Evolutionary conservation across 2,113 vertebrate genomes (phyloP).

Genomic region (Cyanoramphus novaezelandiae): DNA sequence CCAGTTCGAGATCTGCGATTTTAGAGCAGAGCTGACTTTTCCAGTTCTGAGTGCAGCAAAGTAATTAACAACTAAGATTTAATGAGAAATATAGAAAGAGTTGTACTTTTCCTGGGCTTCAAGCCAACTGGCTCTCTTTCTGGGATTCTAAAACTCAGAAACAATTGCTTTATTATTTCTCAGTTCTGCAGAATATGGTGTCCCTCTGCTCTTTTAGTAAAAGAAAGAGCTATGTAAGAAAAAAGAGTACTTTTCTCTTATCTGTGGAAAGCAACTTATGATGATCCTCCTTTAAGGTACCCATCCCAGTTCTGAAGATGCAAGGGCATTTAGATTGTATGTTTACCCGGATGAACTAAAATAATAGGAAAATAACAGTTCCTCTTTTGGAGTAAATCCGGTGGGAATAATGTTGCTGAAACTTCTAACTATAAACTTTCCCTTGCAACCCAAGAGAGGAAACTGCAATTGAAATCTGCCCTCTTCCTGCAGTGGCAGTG

Average conservation of each 20-base stretch:
- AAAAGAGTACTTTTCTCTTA: background rate
- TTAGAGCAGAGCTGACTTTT: background rate
- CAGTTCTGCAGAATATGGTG: background rate
- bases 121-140: background rate
- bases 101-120: background rate
- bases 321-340: background rate
- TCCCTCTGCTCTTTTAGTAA: background rate
- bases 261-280: background rate
- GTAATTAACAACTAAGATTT: slow-evolving; percentile 21
- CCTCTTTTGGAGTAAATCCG: slow-evolving; percentile 1
- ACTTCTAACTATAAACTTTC: slow-evolving; percentile 29
- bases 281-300: background rate
- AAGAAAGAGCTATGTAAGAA: background rate
- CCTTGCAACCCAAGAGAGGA: slow-evolving; percentile 12
- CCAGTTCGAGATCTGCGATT: background rate
- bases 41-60: background rate
- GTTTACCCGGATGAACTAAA: background rate
- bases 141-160: background rate
- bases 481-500: slow-evolving; percentile 47
- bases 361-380: background rate
- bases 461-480: slow-evolving; percentile 60
- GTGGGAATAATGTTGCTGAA: slow-evolving; percentile 5
- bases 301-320: background rate
- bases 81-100: background rate
- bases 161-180: slow-evolving; percentile 12